Evolutionary conservation across 2,888 invertebrate species (phyloP), one percentile per base, ranked within the genome.

Genomic region (Lampropteryx suffumata): DNA sequence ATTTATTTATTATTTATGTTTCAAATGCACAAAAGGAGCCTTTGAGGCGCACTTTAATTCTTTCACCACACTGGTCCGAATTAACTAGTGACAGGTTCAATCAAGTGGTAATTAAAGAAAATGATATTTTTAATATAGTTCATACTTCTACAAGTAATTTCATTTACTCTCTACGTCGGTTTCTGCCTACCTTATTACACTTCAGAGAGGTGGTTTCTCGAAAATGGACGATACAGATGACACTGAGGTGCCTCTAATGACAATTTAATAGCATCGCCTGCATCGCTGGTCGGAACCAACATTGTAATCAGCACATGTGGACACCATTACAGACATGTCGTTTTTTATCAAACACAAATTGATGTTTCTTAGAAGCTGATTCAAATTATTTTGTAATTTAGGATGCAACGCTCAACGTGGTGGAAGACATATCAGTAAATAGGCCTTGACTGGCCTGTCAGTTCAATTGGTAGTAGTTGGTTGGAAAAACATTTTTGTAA

Each of bases 261-360:
- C 85, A 87, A 77, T 90, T 87, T 90, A 90, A 90, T 90, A 86
- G 86, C 88, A 76, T 76, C 73, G 80, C 85, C 84, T 82, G 75
- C 80, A 43, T 85, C 84, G 24, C 7, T 7, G 80, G 74, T 73
- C 71, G 72, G 74, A 74, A 73, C 67, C 69, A 79, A 84, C 80
- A 65, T n/a, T 81, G 82, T 80, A 88, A 89, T 89, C 88, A 87
- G 75, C 81, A 76, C 79, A 80, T 83, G 84, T 85, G 83, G 74
- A 76, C 71, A 72, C 72, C 75, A 80, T 84, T 79, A 80, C 65
- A 63, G 67, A 73, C 68, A 69, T 67, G 70, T 62, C 62, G 64
- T 72, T 85, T 84, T 82, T 84, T 82, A 74, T 76, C 71, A 71
- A 67, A 59, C 52, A 67, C 64, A 75, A 79, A 79, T 73, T 79